A percentile compares a stretch with the other conserved stretches of the same genome.
Conservation (phyloP, 2,797 vertebrate species). For the Natrix natrix region DNA sequence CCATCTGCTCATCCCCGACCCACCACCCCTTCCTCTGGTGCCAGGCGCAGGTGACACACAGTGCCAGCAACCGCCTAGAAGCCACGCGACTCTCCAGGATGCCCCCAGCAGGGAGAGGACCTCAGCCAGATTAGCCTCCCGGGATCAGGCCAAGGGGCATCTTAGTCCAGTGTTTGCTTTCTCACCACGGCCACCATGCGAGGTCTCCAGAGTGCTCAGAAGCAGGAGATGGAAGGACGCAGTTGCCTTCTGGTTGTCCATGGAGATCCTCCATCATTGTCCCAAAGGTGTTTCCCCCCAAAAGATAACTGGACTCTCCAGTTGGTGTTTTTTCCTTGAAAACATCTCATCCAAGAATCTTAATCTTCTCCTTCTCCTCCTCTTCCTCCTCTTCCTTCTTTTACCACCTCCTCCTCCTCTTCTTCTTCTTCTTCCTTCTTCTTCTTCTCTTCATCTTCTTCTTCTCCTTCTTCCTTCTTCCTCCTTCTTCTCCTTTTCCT, state of each 20-base stretch:
- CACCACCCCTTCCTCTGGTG: background rate
- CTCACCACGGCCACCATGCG: background rate
- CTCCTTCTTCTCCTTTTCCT: too few species aligned
- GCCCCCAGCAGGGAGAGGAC: background rate
- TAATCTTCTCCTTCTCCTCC: too few species aligned
- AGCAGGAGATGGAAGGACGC: background rate
- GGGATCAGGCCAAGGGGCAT: background rate
- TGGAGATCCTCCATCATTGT: background rate
- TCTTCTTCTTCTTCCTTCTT: too few species aligned
- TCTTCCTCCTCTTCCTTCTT: rapidly evolving
- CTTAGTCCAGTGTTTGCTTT: background rate
- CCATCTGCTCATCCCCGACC: conserved; percentile 1
- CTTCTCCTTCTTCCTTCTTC: too few species aligned
- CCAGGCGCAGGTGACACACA: background rate
- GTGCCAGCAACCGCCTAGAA: background rate
- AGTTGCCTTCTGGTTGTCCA: background rate
- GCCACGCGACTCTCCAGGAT: background rate
- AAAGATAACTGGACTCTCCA: background rate
- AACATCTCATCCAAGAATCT: background rate
- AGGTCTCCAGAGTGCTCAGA: background rate
- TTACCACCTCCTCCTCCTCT: too few species aligned
- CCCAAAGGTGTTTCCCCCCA: background rate
- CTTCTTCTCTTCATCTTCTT: too few species aligned
- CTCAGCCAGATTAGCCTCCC: background rate
- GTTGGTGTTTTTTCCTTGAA: background rate